Evolutionary conservation across 2,113 vertebrate species (phyloP), one percentile per base, ranked within the genome.

Genomic region (Colossoma macropomum): DNA sequence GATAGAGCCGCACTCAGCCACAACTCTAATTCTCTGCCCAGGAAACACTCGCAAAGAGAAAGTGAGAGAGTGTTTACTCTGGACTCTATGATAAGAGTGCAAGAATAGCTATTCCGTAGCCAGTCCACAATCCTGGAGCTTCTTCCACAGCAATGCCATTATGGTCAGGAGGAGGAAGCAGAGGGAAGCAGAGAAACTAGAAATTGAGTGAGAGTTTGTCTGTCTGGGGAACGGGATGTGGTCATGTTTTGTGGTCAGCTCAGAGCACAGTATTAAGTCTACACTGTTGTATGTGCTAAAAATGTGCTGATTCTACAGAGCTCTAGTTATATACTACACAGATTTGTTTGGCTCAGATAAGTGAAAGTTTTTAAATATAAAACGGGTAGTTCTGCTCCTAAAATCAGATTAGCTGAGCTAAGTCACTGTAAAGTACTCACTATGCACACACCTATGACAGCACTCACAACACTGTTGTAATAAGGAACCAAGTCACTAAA

Each of bases 71-170:
- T 87, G 89, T 91, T 89, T 87, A 83, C 83, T 77, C 70, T 88
- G 86, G 32, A 73, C 76, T 80, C 0, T 0, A 4, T 71, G 89
- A 93, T 92, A 92, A 92, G 88, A 89, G 72, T 23, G 54, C 71
- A 79, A 69, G 73, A 77, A 84, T 75, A 83, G 79, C 77, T 69
- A 38, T 80, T 84, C 86, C n/a, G n/a, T n/a, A n/a, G n/a, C n/a
- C 83, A 86, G 81, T 88, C 79, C 80, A 80, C 82, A 79, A 86
- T 48, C 84, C 77, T 63, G 13, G 65, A 45, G 28, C 52, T 84
- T 79, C 73, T 83, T 81, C 60, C 60, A 45, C 73, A 75, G 77
- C 68, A 87, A 75, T 82, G 65, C 71, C 74, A 89, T 89, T 87
- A 86, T 65, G 84, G 85, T 28, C 30, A 73, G 28, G 50, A 59